Percentiles rank a stretch among this genome's conserved stretches.
Conservation (phyloP, 2,888 invertebrate genomes). For the Drosophila mimetica region DNA sequence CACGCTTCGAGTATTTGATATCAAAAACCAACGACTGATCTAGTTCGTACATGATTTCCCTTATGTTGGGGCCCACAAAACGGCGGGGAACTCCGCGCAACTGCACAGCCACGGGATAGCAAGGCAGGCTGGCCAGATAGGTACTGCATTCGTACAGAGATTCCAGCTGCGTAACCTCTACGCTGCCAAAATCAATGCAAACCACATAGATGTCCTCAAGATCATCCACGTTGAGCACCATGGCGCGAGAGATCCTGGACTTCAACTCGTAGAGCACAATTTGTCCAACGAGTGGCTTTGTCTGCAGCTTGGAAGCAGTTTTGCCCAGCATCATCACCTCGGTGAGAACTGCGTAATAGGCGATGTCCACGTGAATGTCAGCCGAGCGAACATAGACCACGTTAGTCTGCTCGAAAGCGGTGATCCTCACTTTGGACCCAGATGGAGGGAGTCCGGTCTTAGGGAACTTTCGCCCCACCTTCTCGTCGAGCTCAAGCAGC, state of each 20-base stretch:
- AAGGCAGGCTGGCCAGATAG: slow-evolving; percentile 61
- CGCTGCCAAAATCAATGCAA: slow-evolving; percentile 81
- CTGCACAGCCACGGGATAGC: slow-evolving; percentile 74
- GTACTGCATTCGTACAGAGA: slow-evolving; percentile 71
- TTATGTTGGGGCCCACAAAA: slow-evolving; percentile 71
- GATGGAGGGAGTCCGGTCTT: slow-evolving; percentile 59
- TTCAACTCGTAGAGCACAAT: slow-evolving; percentile 74
- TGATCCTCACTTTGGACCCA: slow-evolving; percentile 73
- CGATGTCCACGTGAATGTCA: slow-evolving; percentile 58
- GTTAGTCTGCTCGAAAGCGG: slow-evolving; percentile 80
- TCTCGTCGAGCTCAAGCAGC: not conserved
- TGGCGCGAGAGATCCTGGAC: slow-evolving; percentile 71
- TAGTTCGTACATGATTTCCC: slow-evolving; percentile 53
- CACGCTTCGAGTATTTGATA: slow-evolving; percentile 69
- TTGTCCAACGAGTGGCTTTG: slow-evolving; percentile 74
- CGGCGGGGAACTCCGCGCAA: slow-evolving; percentile 76
- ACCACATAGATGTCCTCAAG: slow-evolving; percentile 70
- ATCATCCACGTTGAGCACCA: slow-evolving; percentile 73
- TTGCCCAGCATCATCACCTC: slow-evolving; percentile 58
- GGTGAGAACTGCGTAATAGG: slow-evolving; percentile 67
- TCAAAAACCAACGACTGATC: slow-evolving; percentile 47
- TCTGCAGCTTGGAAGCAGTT: slow-evolving; percentile 48
- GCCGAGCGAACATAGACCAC: slow-evolving; percentile 81
- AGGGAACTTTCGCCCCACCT: not conserved
- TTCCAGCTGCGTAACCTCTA: slow-evolving; percentile 68